Evolutionary conservation across 64 coral and sea anemone species (phyloP).

Genomic region (Montipora cactus): DNA sequence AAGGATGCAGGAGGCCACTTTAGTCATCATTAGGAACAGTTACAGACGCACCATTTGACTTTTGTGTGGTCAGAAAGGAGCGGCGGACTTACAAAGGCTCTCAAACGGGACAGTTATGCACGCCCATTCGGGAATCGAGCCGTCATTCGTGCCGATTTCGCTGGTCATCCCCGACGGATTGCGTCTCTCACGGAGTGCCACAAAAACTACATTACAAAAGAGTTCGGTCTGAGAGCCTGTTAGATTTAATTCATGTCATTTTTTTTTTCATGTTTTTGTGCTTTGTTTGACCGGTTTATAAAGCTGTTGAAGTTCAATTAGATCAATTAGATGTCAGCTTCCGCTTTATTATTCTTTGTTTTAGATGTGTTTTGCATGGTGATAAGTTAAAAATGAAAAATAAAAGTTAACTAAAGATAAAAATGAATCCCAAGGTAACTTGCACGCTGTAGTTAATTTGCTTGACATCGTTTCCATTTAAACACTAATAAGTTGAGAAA

Average conservation of each 20-base stretch:
- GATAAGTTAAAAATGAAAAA: constrained; percentile 6
- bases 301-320: not conserved
- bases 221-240: not conserved
- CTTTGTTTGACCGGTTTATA: not conserved
- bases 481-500: not conserved
- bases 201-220: constrained; percentile 13
- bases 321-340: not conserved
- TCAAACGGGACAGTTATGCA: no score
- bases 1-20: no score
- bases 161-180: not conserved
- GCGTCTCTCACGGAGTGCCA: not conserved
- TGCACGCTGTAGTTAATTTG: not conserved
- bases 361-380: constrained; percentile 1
- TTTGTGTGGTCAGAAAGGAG: no score
- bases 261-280: not conserved
- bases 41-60: no score
- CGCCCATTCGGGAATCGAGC: no score
- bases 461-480: constrained; percentile 1
- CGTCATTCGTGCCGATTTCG: not conserved
- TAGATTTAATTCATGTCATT: constrained; percentile 7
- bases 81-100: no score
- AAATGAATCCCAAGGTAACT: not conserved
- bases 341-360: not conserved
- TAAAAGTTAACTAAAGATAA: not conserved
- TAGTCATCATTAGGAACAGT: no score